phyloP scores from a whole-genome alignment of 1,140 invertebrate genomes.

The Schmidtea mediterranea region DNA sequence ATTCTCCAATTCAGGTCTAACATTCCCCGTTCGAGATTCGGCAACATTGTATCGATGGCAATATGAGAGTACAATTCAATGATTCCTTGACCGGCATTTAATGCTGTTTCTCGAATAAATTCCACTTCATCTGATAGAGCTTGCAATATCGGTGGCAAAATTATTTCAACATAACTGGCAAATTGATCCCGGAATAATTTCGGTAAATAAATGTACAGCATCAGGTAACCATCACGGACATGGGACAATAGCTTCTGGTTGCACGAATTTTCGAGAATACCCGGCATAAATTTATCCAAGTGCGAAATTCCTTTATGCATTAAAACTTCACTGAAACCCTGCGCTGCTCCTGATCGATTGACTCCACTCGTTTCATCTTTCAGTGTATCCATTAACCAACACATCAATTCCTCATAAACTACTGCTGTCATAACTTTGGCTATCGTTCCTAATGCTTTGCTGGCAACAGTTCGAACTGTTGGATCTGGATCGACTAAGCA shows the following conservation, averaged over 20 bases:
- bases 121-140: slow-evolving; percentile 94
- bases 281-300: slow-evolving; percentile 81
- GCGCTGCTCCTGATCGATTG: slow-evolving; percentile 81
- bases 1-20: slow-evolving; percentile 74
- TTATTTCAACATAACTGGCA: slow-evolving; percentile 75
- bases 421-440: slow-evolving; percentile 78
- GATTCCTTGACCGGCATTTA: slow-evolving; percentile 80
- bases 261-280: slow-evolving; percentile 81
- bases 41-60: slow-evolving; percentile 65
- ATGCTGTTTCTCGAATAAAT: slow-evolving; percentile 79
- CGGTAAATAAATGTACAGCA: slow-evolving; percentile 99
- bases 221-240: slow-evolving; percentile 95
- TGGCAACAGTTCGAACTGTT: slow-evolving; percentile 68
- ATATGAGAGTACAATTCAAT: slow-evolving; percentile 84
- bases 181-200: slow-evolving; percentile 78
- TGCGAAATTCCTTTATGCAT: slow-evolving; percentile 77
- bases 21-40: slow-evolving; percentile 51
- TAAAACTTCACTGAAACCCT: slow-evolving; percentile 50
- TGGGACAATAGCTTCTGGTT: slow-evolving; percentile 61
- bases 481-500: slow-evolving; percentile 88
- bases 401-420: slow-evolving; percentile 53
- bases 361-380: slow-evolving; percentile 79
- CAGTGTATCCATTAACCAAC: slow-evolving; percentile 94
- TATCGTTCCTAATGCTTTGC: slow-evolving; percentile 80
- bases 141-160: slow-evolving; percentile 85